Base-by-base conservation (phyloP, 2,113 vertebrate genomes). In the Calypte anna region DNA sequence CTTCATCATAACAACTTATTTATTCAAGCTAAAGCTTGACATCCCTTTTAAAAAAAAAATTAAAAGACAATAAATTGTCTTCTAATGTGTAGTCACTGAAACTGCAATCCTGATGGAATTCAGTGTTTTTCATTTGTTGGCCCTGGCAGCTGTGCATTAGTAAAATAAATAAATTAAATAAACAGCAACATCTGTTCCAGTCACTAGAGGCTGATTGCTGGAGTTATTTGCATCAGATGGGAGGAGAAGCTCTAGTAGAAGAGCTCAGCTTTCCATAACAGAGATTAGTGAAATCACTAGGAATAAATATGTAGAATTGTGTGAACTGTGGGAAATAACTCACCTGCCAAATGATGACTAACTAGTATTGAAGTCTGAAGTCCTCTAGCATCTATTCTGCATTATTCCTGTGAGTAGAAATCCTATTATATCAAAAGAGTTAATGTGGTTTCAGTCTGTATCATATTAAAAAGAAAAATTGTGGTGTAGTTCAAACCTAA, bases 151-250 rank as follows among this genome's bases (percentile, higher is more conserved):
- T 94, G 87, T 94, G 58, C 83, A 78, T 94, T 86, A 96, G 88
- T 82, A 81, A 95, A 95, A 85, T 88, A 96, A 97, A 93, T 94
- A 93, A 97, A 96, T 86, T 91, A 91, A 96, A 96, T 94, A 96
- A 96, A 83, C 79, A 94, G 84, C 53, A 93, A 89, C 86, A 95
- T 94, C 93, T 96, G 93, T 88, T 96, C 75, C 91, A 87, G 90
- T 95, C 93, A 79, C 78, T 79, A 57, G 88, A 55, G 78, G 94
- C 82, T 88, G 96, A 44, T 73, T 94, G 82, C 82, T 93, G 82
- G 74, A 90, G 83, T 95, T 82, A 67, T 77, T 83, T 95, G 53
- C 59, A 66, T 91, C 0, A 14, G 59, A 53, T 80, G 59, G 84
- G 73, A 88, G 62, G 38, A 85, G 81, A 93, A 6, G 33, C 48